Conservation (phyloP, 2,113 vertebrate genomes). For the Rissa tridactyla region DNA sequence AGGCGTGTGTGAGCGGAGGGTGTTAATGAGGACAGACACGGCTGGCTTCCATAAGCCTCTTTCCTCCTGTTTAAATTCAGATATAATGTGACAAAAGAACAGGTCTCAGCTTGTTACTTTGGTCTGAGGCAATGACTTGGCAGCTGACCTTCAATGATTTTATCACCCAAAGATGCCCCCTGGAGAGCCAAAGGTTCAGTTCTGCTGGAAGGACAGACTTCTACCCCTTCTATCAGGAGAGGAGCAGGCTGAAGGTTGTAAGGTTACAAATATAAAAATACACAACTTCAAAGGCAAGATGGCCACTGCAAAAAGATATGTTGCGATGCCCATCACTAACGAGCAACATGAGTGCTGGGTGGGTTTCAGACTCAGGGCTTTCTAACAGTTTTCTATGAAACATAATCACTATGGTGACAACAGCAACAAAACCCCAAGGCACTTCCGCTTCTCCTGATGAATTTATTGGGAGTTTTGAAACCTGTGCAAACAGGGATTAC, state of each 20-base stretch:
- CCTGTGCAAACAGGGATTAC: neutral
- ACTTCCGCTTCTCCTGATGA: neutral
- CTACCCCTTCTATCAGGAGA: neutral
- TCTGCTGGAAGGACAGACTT: neutral
- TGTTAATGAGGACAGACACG: neutral
- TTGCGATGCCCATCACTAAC: neutral
- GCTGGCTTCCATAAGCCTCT: neutral
- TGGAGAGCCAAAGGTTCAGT: neutral
- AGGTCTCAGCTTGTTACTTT: neutral
- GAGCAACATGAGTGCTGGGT: neutral
- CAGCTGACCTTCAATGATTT: neutral
- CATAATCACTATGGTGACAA: neutral
- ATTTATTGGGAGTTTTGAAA: neutral
- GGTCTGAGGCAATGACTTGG: neutral
- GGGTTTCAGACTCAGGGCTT: neutral
- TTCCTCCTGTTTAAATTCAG: neutral
- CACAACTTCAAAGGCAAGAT: neutral
- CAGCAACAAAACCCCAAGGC: neutral
- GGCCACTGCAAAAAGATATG: neutral
- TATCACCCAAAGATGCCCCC: neutral
- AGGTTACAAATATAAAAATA: neutral
- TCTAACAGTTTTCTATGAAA: neutral
- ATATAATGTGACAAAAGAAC: neutral
- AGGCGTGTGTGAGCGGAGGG: rapidly evolving
- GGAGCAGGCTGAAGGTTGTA: neutral